A percentile compares a stretch with the other conserved stretches of the same genome.
phyloP scores from a whole-genome alignment of 2,113 vertebrate genomes.

The Etheostoma cragini region DNA sequence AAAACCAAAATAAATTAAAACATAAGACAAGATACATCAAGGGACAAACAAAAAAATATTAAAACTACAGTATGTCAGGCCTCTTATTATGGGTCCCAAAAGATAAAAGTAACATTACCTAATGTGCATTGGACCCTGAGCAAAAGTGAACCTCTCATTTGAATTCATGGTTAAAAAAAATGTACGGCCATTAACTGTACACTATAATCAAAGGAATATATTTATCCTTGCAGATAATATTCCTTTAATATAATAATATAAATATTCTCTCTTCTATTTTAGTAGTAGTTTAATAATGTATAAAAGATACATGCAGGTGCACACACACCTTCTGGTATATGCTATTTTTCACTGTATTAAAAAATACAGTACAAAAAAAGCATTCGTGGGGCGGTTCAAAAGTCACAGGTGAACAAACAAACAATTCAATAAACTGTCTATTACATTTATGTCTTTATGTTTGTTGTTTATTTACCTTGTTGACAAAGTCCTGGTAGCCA shows the following conservation, averaged over 20 bases:
- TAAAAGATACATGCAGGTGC: not conserved
- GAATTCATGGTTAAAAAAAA: constrained; percentile 28
- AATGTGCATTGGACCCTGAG: constrained; percentile 14
- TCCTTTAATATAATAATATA: not conserved
- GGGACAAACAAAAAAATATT: not conserved
- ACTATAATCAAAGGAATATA: constrained; percentile 19
- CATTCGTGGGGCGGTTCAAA: no score
- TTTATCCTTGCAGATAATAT: constrained; percentile 8
- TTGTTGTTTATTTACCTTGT: constrained; percentile 86
- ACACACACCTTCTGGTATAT: not conserved
- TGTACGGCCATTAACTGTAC: not conserved
- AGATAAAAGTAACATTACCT: constrained; percentile 41
- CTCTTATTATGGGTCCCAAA: constrained; percentile 29
- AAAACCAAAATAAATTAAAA: constrained; percentile 9
- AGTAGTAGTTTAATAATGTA: not conserved
- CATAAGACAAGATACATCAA: not conserved
- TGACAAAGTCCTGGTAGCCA: constrained; percentile 98
- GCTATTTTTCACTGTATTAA: no score
- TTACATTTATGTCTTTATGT: not conserved
- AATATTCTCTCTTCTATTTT: not conserved
- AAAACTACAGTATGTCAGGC: not conserved
- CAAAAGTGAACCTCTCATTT: constrained; percentile 25
- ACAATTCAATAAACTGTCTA: no score
- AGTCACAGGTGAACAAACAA: no score
- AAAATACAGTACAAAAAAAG: not conserved